Base-by-base conservation (phyloP, 2,888 invertebrate species). In the Hybos culiciformis region DNA sequence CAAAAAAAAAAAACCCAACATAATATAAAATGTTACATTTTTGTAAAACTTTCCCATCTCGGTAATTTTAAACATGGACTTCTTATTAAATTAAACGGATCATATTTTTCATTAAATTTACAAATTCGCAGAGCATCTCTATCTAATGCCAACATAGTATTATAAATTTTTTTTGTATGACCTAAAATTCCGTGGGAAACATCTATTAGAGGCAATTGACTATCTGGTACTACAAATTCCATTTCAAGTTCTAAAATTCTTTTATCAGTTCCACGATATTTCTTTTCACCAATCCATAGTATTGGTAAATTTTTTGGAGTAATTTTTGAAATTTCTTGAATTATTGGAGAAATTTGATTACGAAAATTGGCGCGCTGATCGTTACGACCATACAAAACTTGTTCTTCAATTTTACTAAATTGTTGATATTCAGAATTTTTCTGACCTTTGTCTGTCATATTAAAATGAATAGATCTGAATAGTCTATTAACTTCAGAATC, bases 401-500 rank as follows among this genome's bases (percentile, higher is more conserved):
- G 54, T 5, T 55, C 45, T 42, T 65, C 65, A 2, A 54, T 41
- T 0, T 41, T 44, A 1, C 52, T 50, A 37, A 62, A 63, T 8
- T 49, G 43, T 5, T 57, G 41, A 36, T 36, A 36, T 19, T 36
- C 36, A 15, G 18, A 15, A 12, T 18, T 17, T 7, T 18, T 5
- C 6, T 51, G 47, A 14, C 58, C 53, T 2, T 53, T 51, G 0
- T 53, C 53, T 3, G 46, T 47, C 38, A 56, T 42, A 34, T 56
- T 54, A 44, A 63, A 65, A 45, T 66, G 63, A 17, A 61, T 58
- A 4, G 65, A 62, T 2, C 66, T 56, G 49, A 65, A 63, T 2
- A 65, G 51, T 5, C 65, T 56, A 51, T 58, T 58, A 46, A 65
- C 59, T 51, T 66, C 65, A 51, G 51, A 46, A 33, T 62, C 60